Evolutionary conservation across 2,113 vertebrate species (phyloP).

Genomic region (Lanius ludovicianus): DNA sequence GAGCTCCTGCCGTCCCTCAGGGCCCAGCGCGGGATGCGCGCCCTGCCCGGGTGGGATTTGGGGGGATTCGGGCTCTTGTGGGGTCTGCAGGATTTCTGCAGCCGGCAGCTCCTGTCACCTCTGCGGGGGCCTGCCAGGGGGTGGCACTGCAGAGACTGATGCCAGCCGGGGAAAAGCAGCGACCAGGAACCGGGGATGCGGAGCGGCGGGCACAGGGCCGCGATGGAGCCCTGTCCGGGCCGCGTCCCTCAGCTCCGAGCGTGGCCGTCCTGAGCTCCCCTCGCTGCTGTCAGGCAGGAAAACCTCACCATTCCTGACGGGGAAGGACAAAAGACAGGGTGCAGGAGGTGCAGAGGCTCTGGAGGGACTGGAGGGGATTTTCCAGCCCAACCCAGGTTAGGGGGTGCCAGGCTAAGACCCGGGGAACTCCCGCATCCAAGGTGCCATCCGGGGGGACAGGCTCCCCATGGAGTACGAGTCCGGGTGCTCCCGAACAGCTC

Average conservation of each 20-base stretch:
- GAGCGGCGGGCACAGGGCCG: background rate
- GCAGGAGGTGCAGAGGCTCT: background rate
- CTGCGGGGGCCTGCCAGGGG: slow-evolving; percentile 40
- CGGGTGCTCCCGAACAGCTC: background rate
- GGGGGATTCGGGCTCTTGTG: background rate
- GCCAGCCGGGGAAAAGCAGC: background rate
- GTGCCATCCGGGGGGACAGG: background rate
- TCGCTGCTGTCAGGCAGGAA: background rate
- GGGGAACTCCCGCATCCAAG: background rate
- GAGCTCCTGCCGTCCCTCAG: background rate
- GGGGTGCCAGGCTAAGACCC: background rate
- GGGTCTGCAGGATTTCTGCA: background rate
- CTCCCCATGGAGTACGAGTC: accelerated
- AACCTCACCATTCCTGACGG: accelerated
- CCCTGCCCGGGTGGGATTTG: background rate
- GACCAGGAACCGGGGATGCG: accelerated
- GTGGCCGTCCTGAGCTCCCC: background rate
- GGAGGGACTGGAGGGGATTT: background rate
- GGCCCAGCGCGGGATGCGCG: accelerated
- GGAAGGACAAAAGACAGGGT: background rate
- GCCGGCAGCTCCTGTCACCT: background rate
- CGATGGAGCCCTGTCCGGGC: accelerated
- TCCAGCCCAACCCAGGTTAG: accelerated
- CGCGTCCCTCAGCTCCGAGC: background rate
- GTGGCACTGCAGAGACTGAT: slow-evolving; percentile 63